Conservation (phyloP, 2,888 invertebrate species). For the Parnassius mnemosyne region DNA sequence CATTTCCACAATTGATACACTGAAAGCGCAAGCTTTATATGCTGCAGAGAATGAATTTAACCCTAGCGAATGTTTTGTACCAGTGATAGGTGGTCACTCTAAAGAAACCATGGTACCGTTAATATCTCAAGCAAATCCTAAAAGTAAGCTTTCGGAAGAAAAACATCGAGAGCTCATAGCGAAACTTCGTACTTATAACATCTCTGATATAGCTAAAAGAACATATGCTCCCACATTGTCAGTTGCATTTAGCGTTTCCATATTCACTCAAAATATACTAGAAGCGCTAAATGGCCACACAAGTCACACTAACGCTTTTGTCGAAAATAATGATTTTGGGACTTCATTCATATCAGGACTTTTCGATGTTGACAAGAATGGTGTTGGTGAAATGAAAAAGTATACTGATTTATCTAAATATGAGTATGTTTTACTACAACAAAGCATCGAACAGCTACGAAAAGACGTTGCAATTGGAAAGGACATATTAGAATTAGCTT, state of each 20-base stretch:
- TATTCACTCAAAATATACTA: constrained; percentile 80
- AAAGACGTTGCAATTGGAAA: constrained; percentile 53
- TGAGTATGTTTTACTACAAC: constrained; percentile 55
- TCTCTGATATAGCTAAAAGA: constrained; percentile 80
- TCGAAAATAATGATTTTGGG: constrained; percentile 66
- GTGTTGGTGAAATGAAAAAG: constrained; percentile 52
- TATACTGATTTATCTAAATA: constrained; percentile 46
- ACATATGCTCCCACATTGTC: constrained; percentile 82
- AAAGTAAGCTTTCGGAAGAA: constrained; percentile 67
- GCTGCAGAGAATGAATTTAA: constrained; percentile 83
- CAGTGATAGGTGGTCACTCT: constrained; percentile 89
- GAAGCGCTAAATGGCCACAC: constrained; percentile 61
- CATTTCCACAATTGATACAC: constrained; percentile 85
- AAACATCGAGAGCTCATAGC: constrained; percentile 53
- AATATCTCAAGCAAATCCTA: constrained; percentile 85
- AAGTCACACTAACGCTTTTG: constrained; percentile 47
- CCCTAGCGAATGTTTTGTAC: constrained; percentile 84
- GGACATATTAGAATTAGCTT: constrained; percentile 51
- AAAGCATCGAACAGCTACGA: constrained; percentile 48
- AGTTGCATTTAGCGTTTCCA: constrained; percentile 82
- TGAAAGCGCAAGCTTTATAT: constrained; percentile 88
- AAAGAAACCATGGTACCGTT: constrained; percentile 88
- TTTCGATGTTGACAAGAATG: constrained; percentile 47
- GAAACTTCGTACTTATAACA: constrained; percentile 72
- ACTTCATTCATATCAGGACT: constrained; percentile 58